These are phyloP conservation scores for Sinelater perroti DNA, from an alignment of 2,888 invertebrate genomes.

Conservation along the genomic window DNA sequence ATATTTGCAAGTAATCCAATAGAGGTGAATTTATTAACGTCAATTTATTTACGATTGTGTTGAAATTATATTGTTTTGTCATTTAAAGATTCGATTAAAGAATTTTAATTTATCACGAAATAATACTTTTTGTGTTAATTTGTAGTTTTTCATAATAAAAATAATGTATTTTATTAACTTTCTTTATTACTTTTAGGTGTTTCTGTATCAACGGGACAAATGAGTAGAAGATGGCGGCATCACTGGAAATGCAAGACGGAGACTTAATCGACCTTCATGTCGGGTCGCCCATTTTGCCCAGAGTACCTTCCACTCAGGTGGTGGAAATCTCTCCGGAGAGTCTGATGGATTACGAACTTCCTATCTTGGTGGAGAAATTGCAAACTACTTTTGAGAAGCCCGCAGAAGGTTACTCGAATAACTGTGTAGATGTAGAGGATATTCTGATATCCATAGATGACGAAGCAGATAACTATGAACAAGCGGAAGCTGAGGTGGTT, in stretches of 20 bases:
- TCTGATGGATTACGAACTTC: conserved; percentile 57
- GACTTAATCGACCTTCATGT: conserved; percentile 57
- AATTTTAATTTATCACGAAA: no score
- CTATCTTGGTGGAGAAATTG: conserved; percentile 55
- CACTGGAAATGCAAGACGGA: conserved; percentile 45
- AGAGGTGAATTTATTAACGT: no score
- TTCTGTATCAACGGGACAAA: conserved; percentile 17
- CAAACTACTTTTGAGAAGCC: conserved; percentile 46
- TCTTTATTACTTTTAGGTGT: conserved; percentile 13
- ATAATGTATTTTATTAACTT: no score
- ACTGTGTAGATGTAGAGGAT: conserved; percentile 55
- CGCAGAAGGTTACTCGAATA: conserved; percentile 17
- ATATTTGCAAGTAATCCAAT: no score
- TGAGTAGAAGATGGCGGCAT: conserved; percentile 40
- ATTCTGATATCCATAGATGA: conserved; percentile 56
- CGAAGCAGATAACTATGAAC: conserved; percentile 30
- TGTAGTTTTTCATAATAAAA: no score
- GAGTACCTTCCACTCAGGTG: conserved; percentile 31
- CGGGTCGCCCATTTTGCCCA: conserved; percentile 52
- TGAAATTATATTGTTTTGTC: no score
- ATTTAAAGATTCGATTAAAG: no score
- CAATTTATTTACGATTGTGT: no score
- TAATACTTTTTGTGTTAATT: no score
- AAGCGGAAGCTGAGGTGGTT: background rate
- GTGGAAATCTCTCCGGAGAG: conserved; percentile 48